phyloP scores from a whole-genome alignment of 2,113 vertebrate genomes.

The Chaetodon trifascialis region DNA sequence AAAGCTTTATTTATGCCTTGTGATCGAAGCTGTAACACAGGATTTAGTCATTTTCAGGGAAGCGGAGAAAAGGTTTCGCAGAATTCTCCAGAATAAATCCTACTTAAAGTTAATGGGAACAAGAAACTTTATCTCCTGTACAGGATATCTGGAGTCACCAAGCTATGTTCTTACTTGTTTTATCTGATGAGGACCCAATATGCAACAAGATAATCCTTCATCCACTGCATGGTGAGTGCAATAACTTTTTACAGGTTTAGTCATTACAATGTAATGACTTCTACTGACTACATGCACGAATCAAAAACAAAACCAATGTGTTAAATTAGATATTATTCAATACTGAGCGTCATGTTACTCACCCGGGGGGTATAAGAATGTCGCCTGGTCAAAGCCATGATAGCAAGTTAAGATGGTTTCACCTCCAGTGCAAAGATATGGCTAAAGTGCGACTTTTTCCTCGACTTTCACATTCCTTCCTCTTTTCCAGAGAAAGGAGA shows the following conservation, averaged over 20 bases:
- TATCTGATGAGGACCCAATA: constrained; percentile 4
- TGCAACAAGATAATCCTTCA: neutral
- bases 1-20: neutral
- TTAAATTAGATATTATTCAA: neutral
- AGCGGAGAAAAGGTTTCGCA: neutral
- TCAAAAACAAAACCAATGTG: neutral
- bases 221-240: constrained; percentile 60
- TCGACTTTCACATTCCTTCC: constrained; percentile 16
- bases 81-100: neutral
- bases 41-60: constrained; percentile 15
- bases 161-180: neutral
- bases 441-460: constrained; percentile 7
- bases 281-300: neutral
- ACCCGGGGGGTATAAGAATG: constrained; percentile 79
- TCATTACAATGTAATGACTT: neutral
- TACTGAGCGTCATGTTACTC: constrained; percentile 44
- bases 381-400: constrained; percentile 73
- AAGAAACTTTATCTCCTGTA: neutral
- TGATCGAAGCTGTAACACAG: neutral
- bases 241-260: neutral
- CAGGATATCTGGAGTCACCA: neutral
- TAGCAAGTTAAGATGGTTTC: constrained; percentile 29
- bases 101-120: neutral
- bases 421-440: constrained; percentile 8
- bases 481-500: constrained; percentile 5